A percentile compares a stretch with the other conserved stretches of the same genome.
Conservation (phyloP, 2,113 vertebrate genomes). For the Alectura lathami region DNA sequence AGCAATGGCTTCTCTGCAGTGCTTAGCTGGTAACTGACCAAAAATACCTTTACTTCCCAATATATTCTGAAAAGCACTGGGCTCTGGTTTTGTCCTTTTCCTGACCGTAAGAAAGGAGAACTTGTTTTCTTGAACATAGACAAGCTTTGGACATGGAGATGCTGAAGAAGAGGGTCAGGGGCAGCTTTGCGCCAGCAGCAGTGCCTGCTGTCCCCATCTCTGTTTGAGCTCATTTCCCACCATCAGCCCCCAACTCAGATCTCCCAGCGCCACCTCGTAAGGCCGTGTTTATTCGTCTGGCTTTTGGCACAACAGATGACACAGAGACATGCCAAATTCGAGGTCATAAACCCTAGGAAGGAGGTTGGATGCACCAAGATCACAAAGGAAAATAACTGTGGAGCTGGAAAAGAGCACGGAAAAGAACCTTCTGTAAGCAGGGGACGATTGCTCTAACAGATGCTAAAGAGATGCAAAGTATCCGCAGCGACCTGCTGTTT, state of each 20-base stretch:
- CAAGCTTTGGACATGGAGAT: background rate
- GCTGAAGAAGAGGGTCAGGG: rapidly evolving
- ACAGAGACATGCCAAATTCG: background rate
- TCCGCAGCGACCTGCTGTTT: background rate
- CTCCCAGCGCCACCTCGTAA: background rate
- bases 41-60: background rate
- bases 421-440: background rate
- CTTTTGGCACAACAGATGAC: background rate
- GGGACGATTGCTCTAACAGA: conserved; percentile 31
- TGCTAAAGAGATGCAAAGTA: conserved; percentile 27
- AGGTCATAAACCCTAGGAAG: background rate
- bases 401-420: background rate
- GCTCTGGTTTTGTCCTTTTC: background rate
- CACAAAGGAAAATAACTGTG: background rate
- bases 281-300: background rate
- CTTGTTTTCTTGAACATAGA: background rate
- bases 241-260: rapidly evolving
- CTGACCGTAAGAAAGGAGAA: background rate
- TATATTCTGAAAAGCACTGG: background rate
- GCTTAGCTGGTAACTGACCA: background rate
- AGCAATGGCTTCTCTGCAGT: background rate
- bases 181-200: background rate
- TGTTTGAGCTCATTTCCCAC: background rate
- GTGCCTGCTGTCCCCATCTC: background rate
- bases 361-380: background rate